Evolutionary conservation across 2,797 vertebrate species (phyloP).

Genomic region (Fringilla coelebs): DNA sequence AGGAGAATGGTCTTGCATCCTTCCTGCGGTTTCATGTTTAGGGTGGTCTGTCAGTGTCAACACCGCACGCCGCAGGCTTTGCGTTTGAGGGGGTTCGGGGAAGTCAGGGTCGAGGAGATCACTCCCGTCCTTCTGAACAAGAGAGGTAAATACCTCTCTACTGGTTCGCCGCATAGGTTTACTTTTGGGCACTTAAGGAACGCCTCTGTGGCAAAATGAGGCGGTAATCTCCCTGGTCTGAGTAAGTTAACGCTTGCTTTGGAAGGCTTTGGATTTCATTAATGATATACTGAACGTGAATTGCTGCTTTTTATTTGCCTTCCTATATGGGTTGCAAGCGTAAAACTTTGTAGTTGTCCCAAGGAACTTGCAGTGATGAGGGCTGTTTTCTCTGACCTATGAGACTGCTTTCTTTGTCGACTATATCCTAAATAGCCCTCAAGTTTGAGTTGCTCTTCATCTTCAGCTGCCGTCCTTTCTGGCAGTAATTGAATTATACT

Average conservation of each 20-base stretch:
- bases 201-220: background rate
- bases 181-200: background rate
- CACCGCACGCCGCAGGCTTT: background rate
- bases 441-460: background rate
- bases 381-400: background rate
- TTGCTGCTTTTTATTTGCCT: background rate
- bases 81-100: background rate
- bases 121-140: background rate
- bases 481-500: background rate
- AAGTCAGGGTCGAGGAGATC: background rate
- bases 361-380: background rate
- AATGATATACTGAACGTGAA: background rate
- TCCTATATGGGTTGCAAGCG: rapidly evolving
- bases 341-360: conserved; percentile 7
- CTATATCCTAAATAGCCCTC: background rate
- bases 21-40: background rate
- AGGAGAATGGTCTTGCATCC: background rate
- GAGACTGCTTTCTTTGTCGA: background rate
- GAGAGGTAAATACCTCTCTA: background rate
- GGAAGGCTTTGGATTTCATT: background rate
- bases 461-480: background rate
- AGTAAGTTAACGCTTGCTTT: background rate
- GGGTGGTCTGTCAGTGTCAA: background rate
- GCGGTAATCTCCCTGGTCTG: background rate
- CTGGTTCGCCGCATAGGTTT: background rate